Base-by-base conservation (phyloP, 2,797 vertebrate genomes). In the Harpagifer antarcticus region DNA sequence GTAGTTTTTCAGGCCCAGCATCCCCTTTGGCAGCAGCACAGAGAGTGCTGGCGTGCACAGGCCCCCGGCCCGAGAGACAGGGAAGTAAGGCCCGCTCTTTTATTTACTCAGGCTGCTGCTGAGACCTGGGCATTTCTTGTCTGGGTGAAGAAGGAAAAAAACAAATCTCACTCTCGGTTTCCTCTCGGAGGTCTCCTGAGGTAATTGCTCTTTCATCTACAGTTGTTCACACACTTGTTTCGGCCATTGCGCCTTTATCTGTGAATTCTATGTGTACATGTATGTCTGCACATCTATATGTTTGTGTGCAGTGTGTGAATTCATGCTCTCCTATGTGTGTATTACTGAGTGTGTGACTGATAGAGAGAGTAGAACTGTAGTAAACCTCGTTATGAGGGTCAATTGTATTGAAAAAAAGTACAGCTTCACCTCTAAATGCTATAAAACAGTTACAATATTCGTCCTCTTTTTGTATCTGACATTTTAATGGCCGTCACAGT, bases 31-130 rank as follows among this genome's bases (percentile, higher is more conserved):
- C 98, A 98, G 96, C 91, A 83, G 92, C 97, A 97, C 97, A 98
- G 96, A 98, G 97, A 94, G 95, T 90, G 93, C 95, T 96, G 96
- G 96, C 96, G 95, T 95, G 94, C 95, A 95, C 94, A 91, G 96
- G 95, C 96, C 90, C 91, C 89, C 94, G 95, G 96, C 96, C 97
- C 97, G 96, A 94, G 95, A 96, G 97, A 97, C 96, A 94, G 92
- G 97, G 96, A 98, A 97, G 96, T 97, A 96, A 97, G 96, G 96
- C 96, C 91, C 87, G 85, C 93, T 96, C 96, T 98, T 98, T 97
- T 99, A 99, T 99, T 99, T 98, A 98, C 97, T 97, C 97, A 97
- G 97, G 98, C 97, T 96, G 96, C 92, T 92, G 92, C 96, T 94
- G 94, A 92, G 96, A 97, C 96, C 96, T 95, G 96, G 96, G 95